Evolutionary conservation across 2,113 vertebrate genomes (phyloP).

Genomic region (Channa maculata): DNA sequence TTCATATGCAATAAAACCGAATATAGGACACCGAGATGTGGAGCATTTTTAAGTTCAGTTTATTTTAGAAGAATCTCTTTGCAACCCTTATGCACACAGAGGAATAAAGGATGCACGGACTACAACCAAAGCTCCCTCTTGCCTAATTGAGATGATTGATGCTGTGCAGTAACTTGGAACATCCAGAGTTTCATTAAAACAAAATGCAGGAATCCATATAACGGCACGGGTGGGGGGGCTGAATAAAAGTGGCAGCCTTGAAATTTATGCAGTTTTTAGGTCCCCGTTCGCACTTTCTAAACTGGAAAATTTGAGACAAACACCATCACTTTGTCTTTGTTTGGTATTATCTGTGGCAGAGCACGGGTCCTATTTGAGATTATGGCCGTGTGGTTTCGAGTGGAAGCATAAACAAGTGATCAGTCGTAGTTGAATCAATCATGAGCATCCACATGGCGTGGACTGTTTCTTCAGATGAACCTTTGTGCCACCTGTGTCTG

Average conservation of each 20-base stretch:
- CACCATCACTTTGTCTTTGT: conserved; percentile 20
- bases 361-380: not conserved
- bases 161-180: conserved; percentile 62
- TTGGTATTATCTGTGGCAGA: conserved; percentile 19
- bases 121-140: conserved; percentile 39
- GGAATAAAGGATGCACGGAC: conserved; percentile 39
- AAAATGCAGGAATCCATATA: conserved; percentile 70
- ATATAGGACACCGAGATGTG: conserved; percentile 30
- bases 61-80: conserved; percentile 16
- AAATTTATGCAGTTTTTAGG: conserved; percentile 76
- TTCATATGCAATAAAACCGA: not conserved
- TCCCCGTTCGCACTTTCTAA: conserved; percentile 65
- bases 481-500: too few species aligned
- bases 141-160: conserved; percentile 75
- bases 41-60: conserved; percentile 20
- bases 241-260: conserved; percentile 74
- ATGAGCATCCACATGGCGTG: too few species aligned
- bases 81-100: conserved; percentile 2
- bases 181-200: conserved; percentile 70
- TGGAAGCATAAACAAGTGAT: too few species aligned
- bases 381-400: not conserved
- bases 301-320: conserved; percentile 33
- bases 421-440: too few species aligned
- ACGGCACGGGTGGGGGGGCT: conserved; percentile 42
- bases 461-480: too few species aligned